phyloP scores from a whole-genome alignment of 1,140 invertebrate species.

The Microplitis demolitor region DNA sequence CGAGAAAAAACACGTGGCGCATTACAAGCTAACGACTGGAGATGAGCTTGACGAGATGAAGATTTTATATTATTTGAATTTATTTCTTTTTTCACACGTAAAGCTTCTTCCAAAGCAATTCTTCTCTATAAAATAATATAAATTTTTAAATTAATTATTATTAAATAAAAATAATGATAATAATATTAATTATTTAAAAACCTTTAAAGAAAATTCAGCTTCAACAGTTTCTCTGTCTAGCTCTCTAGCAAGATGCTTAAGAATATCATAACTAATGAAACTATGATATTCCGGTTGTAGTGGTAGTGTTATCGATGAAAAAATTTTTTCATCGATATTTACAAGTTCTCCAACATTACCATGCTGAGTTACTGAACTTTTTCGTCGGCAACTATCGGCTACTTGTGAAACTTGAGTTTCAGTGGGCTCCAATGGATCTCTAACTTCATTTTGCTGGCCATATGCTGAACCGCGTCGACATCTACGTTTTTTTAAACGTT shows the following conservation, averaged over 20 bases:
- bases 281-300: conserved; percentile 38
- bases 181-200: conserved; percentile 34
- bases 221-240: conserved; percentile 71
- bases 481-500: conserved; percentile 51
- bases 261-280: conserved; percentile 67
- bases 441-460: conserved; percentile 55
- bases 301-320: conserved; percentile 22
- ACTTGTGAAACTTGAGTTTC: conserved; percentile 56
- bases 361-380: conserved; percentile 25
- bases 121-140: conserved; percentile 52
- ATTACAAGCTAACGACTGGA: conserved; percentile 53
- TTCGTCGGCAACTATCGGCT: conserved; percentile 39
- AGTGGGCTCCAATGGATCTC: conserved; percentile 52
- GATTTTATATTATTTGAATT: conserved; percentile 29
- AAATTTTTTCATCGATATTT: conserved; percentile 34
- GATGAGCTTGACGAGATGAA: conserved; percentile 53
- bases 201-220: conserved; percentile 71
- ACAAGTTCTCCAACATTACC: conserved; percentile 5
- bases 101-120: conserved; percentile 70
- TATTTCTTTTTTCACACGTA: conserved; percentile 56
- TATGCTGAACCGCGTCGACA: conserved; percentile 51
- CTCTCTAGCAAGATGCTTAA: conserved; percentile 70
- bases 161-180: no score
- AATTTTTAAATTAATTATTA: no score
- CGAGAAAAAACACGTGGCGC: conserved; percentile 69